Base-by-base conservation (phyloP, 2,888 invertebrate genomes). In the Dryadula phaetusa region DNA sequence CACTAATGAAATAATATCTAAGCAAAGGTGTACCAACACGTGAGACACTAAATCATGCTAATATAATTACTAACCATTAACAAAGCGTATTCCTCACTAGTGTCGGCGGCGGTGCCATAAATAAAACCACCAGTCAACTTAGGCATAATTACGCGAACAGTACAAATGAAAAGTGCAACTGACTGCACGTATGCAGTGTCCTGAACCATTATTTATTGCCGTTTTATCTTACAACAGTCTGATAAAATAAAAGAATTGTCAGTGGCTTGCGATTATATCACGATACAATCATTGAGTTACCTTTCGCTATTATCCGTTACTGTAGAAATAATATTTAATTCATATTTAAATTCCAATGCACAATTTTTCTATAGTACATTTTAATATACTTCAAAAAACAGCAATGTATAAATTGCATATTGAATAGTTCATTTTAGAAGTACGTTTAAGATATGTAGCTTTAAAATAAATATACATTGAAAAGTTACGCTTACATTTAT, bases 231-330 rank as follows among this genome's bases (percentile, higher is more conserved):
- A 82, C 81, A 86, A 86, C 86, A 84, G 85, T 85, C 82, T 79
- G 88, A 90, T 90, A 88, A 90, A 90, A 90, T 88, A 90, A 90
- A 90, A 90, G 87, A 90, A 90, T 88, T 86, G 86, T 88, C 90
- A 85, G 84, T 70, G 77, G 88, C 88, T 90, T 88, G 87, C 85
- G 90, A 89, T 90, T 90, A 90, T 90, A 91, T 90, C 90, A 83
- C 83, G 79, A 82, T 81, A 82, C 85, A 84, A 89, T 89, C 90
- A 85, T 82, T 84, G 87, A 84, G 85, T 84, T 82, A 83, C 82
- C 75, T 83, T 75, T 77, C 76, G 79, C 61, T 58, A 60, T 77
- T 79, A 77, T 78, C 77, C 71, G 75, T 74, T 74, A 73, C 70
- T 74, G 72, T 73, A 70, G n/a, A 71, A 71, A 58, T 34, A 69